These are phyloP conservation scores for Plagodis pulveraria DNA, from an alignment of 2,888 invertebrate species.

Conservation along the genomic window DNA sequence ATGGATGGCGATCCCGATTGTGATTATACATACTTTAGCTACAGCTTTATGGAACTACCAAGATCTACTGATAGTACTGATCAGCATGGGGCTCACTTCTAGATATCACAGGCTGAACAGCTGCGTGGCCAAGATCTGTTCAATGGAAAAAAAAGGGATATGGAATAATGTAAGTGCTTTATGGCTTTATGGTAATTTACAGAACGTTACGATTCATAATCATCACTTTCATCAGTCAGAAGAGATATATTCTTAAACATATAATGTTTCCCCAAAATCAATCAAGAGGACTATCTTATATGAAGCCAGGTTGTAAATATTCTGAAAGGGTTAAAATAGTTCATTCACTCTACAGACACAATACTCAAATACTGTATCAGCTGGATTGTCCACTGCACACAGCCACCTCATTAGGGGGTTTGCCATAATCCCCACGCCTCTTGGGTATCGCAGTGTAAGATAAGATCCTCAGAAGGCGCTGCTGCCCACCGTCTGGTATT, in stretches of 20 bases:
- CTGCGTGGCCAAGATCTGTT: slow-evolving; percentile 51
- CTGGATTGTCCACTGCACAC: too few relatives aligned
- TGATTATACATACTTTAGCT: slow-evolving; percentile 79
- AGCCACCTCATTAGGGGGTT: too few relatives aligned
- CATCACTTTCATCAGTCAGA: background rate
- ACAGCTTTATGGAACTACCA: slow-evolving; percentile 89
- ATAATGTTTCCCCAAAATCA: background rate
- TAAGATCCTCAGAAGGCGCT: too few relatives aligned
- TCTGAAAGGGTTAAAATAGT: too few relatives aligned
- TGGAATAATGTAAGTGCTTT: slow-evolving; percentile 38
- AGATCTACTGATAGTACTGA: slow-evolving; percentile 87
- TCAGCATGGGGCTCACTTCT: slow-evolving; percentile 87
- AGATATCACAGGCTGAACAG: slow-evolving; percentile 86
- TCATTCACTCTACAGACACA: too few relatives aligned
- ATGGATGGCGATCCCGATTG: slow-evolving; percentile 55
- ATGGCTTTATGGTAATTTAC: too few relatives aligned
- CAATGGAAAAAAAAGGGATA: slow-evolving; percentile 40
- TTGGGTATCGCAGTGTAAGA: too few relatives aligned
- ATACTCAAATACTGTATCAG: too few relatives aligned
- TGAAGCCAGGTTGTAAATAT: background rate
- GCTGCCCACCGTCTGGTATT: too few relatives aligned
- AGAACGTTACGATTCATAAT: too few relatives aligned
- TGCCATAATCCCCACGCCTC: too few relatives aligned
- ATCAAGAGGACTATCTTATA: background rate
- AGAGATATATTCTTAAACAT: background rate